phyloP scores from a whole-genome alignment of 2,797 vertebrate genomes.

The Ciconia nigra region DNA sequence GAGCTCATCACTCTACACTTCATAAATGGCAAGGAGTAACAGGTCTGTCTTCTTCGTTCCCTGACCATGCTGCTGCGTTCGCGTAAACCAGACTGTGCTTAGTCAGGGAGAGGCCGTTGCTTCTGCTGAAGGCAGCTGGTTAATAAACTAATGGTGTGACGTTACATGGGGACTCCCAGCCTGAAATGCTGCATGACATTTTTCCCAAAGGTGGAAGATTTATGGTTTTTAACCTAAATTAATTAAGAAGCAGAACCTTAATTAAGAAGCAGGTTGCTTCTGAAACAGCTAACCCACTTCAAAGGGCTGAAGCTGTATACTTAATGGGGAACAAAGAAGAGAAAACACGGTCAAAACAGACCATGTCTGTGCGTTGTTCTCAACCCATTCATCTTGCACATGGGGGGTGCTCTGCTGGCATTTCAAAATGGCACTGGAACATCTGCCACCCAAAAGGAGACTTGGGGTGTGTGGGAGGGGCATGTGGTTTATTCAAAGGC shows the following conservation, averaged over 20 bases:
- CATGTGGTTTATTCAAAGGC: not conserved
- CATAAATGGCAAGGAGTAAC: not conserved
- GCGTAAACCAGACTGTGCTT: not conserved
- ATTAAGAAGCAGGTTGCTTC: slow-evolving; percentile 43
- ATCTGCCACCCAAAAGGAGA: slow-evolving; percentile 49
- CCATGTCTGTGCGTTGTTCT: not conserved
- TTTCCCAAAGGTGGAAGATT: slow-evolving; percentile 18
- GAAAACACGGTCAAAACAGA: slow-evolving; percentile 9
- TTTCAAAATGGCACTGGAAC: slow-evolving; percentile 23
- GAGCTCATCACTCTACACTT: not conserved
- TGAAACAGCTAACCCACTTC: slow-evolving; percentile 18
- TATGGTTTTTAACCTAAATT: not conserved
- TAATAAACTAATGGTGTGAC: not conserved
- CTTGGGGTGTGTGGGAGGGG: not conserved
- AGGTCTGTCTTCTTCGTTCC: not conserved
- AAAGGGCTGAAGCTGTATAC: not conserved
- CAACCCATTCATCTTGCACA: not conserved
- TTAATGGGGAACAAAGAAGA: slow-evolving; percentile 28
- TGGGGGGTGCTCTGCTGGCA: slow-evolving; percentile 16
- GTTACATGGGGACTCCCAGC: not conserved
- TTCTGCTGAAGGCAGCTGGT: not conserved
- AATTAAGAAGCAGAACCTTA: slow-evolving; percentile 38
- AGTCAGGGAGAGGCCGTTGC: not conserved
- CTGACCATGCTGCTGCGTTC: not conserved
- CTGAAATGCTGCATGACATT: not conserved